phyloP scores from a whole-genome alignment of 2,797 vertebrate genomes.

The Cirrhinus mrigala region DNA sequence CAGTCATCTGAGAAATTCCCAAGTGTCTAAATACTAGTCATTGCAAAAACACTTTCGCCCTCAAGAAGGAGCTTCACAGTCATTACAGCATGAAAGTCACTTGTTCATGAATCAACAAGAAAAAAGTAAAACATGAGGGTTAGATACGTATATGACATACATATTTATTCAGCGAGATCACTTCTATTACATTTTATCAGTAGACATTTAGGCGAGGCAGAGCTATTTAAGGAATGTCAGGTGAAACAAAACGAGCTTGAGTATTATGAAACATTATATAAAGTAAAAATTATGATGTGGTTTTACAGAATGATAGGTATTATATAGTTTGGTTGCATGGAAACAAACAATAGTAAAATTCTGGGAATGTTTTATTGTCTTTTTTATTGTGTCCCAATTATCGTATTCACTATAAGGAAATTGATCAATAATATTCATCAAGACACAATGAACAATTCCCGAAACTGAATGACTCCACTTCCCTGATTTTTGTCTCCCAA shows the following conservation, averaged over 20 bases:
- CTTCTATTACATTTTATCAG: neutral
- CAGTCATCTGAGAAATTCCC: neutral
- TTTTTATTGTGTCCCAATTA: neutral
- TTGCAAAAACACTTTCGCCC: neutral
- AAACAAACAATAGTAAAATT: neutral
- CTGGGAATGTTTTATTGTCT: neutral
- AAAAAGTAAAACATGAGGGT: neutral
- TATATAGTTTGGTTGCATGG: neutral
- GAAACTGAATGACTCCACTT: slow-evolving; percentile 17
- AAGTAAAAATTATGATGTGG: neutral
- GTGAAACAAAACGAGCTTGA: neutral
- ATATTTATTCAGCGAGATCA: neutral
- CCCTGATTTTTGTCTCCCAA: neutral
- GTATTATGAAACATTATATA: neutral
- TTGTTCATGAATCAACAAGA: neutral
- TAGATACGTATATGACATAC: neutral
- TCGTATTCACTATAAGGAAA: neutral
- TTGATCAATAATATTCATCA: neutral
- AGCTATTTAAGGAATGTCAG: neutral
- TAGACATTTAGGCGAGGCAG: neutral
- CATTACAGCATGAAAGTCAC: neutral
- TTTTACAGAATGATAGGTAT: neutral
- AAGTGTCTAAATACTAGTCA: neutral
- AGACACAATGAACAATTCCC: neutral
- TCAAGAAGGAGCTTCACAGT: neutral